phyloP scores from a whole-genome alignment of 2,797 vertebrate species.

The Adelosebastes latens region DNA sequence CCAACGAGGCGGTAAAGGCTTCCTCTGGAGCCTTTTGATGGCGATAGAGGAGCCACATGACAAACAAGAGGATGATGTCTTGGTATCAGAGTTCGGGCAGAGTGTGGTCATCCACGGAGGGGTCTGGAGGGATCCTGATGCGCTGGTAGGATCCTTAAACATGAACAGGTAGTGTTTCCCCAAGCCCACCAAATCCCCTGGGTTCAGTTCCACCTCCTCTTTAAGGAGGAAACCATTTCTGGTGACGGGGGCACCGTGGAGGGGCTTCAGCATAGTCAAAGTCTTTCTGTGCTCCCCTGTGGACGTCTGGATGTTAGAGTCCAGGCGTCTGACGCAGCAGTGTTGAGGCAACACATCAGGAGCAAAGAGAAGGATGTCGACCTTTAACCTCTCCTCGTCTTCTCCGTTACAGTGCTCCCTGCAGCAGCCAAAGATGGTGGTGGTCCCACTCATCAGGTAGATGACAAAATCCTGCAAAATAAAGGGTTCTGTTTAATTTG shows the following conservation, averaged over 20 bases:
- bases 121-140: constrained; percentile 42
- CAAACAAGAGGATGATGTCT: constrained; percentile 51
- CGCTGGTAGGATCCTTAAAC: constrained; percentile 84
- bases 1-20: constrained; percentile 53
- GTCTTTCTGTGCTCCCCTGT: constrained; percentile 61
- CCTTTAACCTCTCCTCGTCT: constrained; percentile 80
- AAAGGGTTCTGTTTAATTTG: background rate
- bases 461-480: constrained; percentile 83
- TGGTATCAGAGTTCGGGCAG: constrained; percentile 47
- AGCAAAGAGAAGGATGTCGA: constrained; percentile 84
- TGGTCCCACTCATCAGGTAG: constrained; percentile 83
- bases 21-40: constrained; percentile 36
- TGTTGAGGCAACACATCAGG: constrained; percentile 83
- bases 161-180: constrained; percentile 85
- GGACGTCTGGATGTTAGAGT: constrained; percentile 34
- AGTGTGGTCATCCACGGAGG: constrained; percentile 78
- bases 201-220: constrained; percentile 75
- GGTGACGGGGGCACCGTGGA: constrained; percentile 78
- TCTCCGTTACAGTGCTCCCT: constrained; percentile 72
- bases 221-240: constrained; percentile 78
- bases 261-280: constrained; percentile 76
- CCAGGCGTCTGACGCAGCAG: constrained; percentile 80
- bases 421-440: constrained; percentile 81
- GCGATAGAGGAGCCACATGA: constrained; percentile 61
- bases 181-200: constrained; percentile 83